These are phyloP conservation scores for Eupeodes corollae DNA, from an alignment of 1,140 invertebrate genomes.

Conservation along the genomic window DNA sequence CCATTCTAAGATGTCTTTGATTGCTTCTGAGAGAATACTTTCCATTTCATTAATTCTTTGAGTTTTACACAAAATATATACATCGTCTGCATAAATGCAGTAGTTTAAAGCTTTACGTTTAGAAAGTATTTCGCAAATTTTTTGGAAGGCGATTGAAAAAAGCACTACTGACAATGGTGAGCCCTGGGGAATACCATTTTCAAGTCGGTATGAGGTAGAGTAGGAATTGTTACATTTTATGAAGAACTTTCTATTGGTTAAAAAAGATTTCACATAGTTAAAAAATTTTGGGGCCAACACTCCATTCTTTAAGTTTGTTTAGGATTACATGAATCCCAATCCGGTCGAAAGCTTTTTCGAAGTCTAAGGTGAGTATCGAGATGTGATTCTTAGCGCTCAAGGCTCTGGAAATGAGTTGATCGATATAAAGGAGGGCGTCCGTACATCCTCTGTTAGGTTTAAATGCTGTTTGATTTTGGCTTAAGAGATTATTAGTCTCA, in stretches of 20 bases:
- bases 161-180: conserved; percentile 9
- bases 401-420: not conserved
- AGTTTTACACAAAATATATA: too few relatives aligned
- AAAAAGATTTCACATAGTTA: conserved; percentile 1
- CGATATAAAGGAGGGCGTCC: not conserved
- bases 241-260: not conserved
- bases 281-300: not conserved
- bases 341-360: conserved; percentile 2
- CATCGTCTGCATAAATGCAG: conserved; percentile 9
- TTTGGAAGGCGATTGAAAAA: conserved; percentile 10
- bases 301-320: not conserved
- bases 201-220: not conserved
- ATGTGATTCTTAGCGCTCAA: not conserved
- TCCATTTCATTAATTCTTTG: too few relatives aligned
- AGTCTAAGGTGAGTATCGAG: not conserved
- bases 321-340: not conserved
- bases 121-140: not conserved
- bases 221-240: not conserved
- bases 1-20: too few relatives aligned
- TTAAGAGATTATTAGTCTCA: conserved; percentile 3
- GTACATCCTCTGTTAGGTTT: too few relatives aligned
- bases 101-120: conserved; percentile 4
- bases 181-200: conserved; percentile 10
- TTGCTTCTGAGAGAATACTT: too few relatives aligned
- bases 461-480: conserved; percentile 17